phyloP scores from a whole-genome alignment of 2,797 vertebrate species.

The Artibeus jamaicensis region DNA sequence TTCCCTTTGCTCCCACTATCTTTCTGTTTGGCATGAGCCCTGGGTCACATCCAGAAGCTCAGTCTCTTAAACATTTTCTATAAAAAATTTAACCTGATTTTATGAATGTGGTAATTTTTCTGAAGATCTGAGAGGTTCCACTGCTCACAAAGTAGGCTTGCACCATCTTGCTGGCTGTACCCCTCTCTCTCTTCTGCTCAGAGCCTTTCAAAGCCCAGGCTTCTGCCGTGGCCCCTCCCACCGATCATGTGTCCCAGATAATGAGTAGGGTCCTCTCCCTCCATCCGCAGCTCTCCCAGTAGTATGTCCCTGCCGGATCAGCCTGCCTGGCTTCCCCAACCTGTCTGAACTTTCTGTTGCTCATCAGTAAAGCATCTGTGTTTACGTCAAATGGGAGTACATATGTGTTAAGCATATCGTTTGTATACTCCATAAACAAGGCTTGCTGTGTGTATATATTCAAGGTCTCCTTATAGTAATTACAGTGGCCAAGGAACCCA shows the following conservation, averaged over 20 bases:
- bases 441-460: not conserved
- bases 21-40: not conserved
- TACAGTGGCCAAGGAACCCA: not conserved
- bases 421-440: not conserved
- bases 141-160: not conserved
- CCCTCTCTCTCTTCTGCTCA: not conserved
- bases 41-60: not conserved
- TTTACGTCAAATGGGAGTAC: not conserved
- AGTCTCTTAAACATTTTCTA: not conserved
- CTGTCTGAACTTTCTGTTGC: not conserved
- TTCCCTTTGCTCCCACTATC: not conserved
- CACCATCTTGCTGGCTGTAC: not conserved
- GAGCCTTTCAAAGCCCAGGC: not conserved
- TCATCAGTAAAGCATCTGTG: not conserved
- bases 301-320: not conserved
- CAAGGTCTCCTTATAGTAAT: not conserved
- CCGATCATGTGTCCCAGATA: no score
- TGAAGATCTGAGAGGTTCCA: not conserved
- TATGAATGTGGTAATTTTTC: not conserved
- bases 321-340: not conserved
- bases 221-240: not conserved
- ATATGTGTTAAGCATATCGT: not conserved
- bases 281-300: not conserved
- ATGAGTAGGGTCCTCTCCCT: not conserved
- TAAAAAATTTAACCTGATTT: not conserved